Evolutionary conservation across 30 jellyfish, hydroid and myxozoan genomes (phyloP).

Genomic region (Hydra vulgaris): DNA sequence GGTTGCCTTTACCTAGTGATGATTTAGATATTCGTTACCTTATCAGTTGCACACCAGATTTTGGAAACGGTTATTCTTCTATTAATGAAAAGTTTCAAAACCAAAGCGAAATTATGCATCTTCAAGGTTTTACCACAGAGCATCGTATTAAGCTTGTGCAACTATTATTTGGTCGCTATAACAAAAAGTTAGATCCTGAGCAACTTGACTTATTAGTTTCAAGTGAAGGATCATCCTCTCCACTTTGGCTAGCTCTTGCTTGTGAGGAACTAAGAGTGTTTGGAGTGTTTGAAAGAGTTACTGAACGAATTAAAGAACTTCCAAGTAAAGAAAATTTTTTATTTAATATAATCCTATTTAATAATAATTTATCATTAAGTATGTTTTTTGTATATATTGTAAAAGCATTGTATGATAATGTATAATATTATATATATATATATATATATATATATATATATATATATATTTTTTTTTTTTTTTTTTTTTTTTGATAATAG

Average conservation of each 20-base stretch:
- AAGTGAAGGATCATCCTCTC: conserved; percentile 45
- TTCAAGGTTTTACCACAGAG: conserved; percentile 40
- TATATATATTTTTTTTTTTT: no score
- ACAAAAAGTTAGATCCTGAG: conserved; percentile 54
- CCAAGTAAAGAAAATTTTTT: conserved; percentile 26
- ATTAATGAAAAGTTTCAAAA: conserved; percentile 11
- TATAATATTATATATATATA: no score
- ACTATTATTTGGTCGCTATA: conserved; percentile 39
- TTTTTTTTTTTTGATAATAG: no score
- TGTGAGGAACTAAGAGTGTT: conserved; percentile 81
- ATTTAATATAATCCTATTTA: neutral
- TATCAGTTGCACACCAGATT: conserved; percentile 47
- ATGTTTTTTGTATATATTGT: neutral
- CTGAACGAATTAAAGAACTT: conserved; percentile 30
- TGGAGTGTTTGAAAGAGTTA: conserved; percentile 70
- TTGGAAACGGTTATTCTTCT: neutral
- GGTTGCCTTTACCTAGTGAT: conserved; percentile 51
- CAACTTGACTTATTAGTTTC: conserved; percentile 40
- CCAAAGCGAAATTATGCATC: neutral
- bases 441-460: neutral
- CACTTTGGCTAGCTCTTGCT: conserved; percentile 71
- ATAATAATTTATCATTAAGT: no score
- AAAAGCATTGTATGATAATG: neutral
- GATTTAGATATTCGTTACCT: conserved; percentile 37
- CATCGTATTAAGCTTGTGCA: conserved; percentile 11